Percentiles rank a stretch among this genome's conserved stretches.
Conservation (phyloP, 2,888 invertebrate species). For the Drosophila putrida region DNA sequence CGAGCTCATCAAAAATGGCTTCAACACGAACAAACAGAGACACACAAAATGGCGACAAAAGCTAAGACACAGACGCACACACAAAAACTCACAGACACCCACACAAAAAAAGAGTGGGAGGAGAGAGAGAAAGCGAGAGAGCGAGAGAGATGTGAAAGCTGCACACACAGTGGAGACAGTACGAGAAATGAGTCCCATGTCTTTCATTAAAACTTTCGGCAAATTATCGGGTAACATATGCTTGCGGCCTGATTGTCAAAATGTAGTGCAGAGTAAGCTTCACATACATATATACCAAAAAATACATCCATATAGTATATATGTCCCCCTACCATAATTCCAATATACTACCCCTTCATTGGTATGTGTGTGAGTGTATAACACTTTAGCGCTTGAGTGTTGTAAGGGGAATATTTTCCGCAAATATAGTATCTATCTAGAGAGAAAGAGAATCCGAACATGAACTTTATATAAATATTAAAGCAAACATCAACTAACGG, state of each 20-base stretch:
- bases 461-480: slow-evolving; percentile 67
- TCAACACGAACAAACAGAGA: slow-evolving; percentile 50
- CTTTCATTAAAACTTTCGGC: slow-evolving; percentile 86
- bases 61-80: slow-evolving; percentile 43
- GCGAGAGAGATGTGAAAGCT: slow-evolving; percentile 8
- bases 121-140: not conserved
- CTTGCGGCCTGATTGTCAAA: slow-evolving; percentile 83
- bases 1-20: slow-evolving; percentile 76
- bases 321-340: not conserved
- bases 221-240: slow-evolving; percentile 86
- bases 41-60: slow-evolving; percentile 74
- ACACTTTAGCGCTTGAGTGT: slow-evolving; percentile 78
- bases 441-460: not conserved
- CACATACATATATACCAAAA: not conserved
- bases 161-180: slow-evolving; percentile 47
- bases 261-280: slow-evolving; percentile 25
- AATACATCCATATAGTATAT: not conserved
- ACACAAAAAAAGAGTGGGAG: slow-evolving; percentile 21
- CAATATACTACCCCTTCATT: slow-evolving; percentile 23
- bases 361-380: slow-evolving; percentile 54
- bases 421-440: not conserved
- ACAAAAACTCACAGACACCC: slow-evolving; percentile 23
- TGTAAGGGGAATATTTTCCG: slow-evolving; percentile 69
- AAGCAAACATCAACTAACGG: slow-evolving; percentile 53
- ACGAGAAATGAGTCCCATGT: slow-evolving; percentile 85